Evolutionary conservation across 2,888 invertebrate species (phyloP), one percentile per base, ranked within the genome.

Genomic region (Abrostola triplasia): DNA sequence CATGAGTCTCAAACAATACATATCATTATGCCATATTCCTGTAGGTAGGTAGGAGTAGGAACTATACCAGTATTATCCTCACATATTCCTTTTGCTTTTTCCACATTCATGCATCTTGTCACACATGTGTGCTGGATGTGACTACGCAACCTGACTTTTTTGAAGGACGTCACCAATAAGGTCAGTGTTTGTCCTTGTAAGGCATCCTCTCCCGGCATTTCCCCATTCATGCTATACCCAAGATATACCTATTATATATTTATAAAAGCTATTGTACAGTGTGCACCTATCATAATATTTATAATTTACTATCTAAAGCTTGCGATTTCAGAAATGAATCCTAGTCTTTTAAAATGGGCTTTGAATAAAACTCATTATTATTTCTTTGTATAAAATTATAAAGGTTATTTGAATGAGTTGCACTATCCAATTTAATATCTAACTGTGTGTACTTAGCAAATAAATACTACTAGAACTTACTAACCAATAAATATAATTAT

Each of bases 81-180:
- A 47, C 24, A 47, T 24, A 24, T 47, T 47, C 24, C 44, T 24
- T 40, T 24, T 47, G 44, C 44, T 47, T 47, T 24, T 47, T 47
- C 44, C 44, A 47, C 24, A 47, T 47, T 47, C 44, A 47, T 47
- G 44, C 44, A 47, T 47, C 44, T 40, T 38, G 38, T 6, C 35
- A 38, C 50, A 57, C 42, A 65, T 70, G 41, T 47, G 44, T 47
- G 44, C 44, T 12, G 44, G 44, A 47, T 47, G 44, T 47, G 44
- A 47, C 44, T 41, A 10, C 9, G 44, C 44, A 47, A 47, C 44
- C 44, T 47, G 44, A 24, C 13, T 24, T 24, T 47, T 47, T 47
- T 13, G 13, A 47, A 47, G 44, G 44, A 47, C 24, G 44, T 47
- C 44, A 47, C 44, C 44, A 47, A 24, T 47, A 47, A 47, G 44